phyloP scores from a whole-genome alignment of 2,113 vertebrate genomes.

The Myiopsitta monachus region DNA sequence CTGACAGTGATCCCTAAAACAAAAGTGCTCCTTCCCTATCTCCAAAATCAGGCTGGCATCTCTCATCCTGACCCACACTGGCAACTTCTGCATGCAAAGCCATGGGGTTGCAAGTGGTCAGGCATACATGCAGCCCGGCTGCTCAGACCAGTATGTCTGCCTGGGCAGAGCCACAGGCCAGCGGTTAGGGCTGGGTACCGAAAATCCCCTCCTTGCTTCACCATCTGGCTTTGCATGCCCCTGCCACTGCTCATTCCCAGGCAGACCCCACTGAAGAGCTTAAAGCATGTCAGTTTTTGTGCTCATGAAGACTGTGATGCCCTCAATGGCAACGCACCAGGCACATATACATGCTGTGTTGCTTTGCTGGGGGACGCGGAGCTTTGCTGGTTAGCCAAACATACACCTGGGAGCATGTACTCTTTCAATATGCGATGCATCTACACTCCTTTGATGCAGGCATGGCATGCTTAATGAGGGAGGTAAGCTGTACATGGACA shows the following conservation, averaged over 20 bases:
- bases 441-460: background rate
- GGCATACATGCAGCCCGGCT: background rate
- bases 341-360: fast-evolving
- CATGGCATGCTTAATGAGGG: background rate
- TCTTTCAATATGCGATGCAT: background rate
- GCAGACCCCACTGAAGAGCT: background rate
- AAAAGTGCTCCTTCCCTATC: background rate
- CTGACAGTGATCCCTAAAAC: background rate
- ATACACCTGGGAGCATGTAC: fast-evolving
- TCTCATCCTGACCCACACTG: fast-evolving
- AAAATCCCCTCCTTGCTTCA: background rate
- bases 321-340: fast-evolving
- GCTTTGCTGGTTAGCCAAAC: background rate
- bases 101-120: fast-evolving
- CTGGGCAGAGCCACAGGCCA: background rate
- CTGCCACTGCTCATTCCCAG: background rate
- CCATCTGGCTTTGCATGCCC: fast-evolving
- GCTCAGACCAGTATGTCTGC: background rate
- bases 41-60: background rate
- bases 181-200: fast-evolving
- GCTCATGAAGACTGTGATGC: fast-evolving
- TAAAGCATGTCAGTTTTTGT: fast-evolving
- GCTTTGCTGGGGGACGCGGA: background rate
- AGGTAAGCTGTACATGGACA: background rate
- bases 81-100: background rate